Base-by-base conservation (phyloP, 2,888 invertebrate genomes). In the Plagodis pulveraria region DNA sequence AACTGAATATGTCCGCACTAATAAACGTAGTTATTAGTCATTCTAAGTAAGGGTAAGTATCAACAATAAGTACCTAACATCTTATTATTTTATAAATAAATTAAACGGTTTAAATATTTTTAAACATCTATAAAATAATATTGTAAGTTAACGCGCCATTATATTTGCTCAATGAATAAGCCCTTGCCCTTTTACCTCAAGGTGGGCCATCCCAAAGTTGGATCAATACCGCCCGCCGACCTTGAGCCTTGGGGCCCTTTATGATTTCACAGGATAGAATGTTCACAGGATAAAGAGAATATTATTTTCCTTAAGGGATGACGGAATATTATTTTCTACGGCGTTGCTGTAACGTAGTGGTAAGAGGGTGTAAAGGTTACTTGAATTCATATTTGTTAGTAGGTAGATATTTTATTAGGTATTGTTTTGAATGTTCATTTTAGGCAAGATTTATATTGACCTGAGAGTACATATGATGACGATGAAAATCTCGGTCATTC, bases 141-240 rank as follows among this genome's bases (percentile, higher is more conserved):
- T 36, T 8, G 6, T 36, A 8, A 4, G 6, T 36, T 36, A 36
- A 36, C 36, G 22, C 36, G 10, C 1, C 10, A 5, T 10, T 40
- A 40, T 40, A 10, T 50, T 50, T 42, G 36, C 51, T 48, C 33
- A 57, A 47, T 51, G 44, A 40, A 40, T 5, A 40, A 46, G 46
- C 22, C 9, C 40, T 47, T 42, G 36, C 33, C 40, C 50, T 49
- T 45, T 44, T 35, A 12, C 6, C 40, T 36, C 48, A 47, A 43
- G 54, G 51, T 50, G 58, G 12, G 12, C 11, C 42, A 41, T 41
- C 61, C 51, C 12, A 34, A 40, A 45, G 40, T 5, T 41, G 48
- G 73, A 75, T 78, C 78, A 59, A 77, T 77, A 74, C 66, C 42
- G 57, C 55, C 48, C 48, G 41, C 43, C 51, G 70, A 62, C 77